A percentile compares a stretch with the other conserved stretches of the same genome.
Conservation (phyloP, 53 echinoderm and acorn worm species). For the Zoroaster sp. region DNA sequence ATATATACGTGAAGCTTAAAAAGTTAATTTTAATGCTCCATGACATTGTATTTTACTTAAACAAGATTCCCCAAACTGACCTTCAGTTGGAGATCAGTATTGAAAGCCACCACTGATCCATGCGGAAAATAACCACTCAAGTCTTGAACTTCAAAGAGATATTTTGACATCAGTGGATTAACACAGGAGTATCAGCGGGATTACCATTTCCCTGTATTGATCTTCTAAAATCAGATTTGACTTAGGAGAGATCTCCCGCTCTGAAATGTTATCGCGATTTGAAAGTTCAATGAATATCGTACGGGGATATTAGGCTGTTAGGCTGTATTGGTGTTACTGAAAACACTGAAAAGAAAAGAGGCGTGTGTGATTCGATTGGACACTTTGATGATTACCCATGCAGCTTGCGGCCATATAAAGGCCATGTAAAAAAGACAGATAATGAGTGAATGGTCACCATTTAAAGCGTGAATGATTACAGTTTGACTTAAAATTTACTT, state of each 20-base stretch:
- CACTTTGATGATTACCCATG: no score
- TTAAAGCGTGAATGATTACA: no score
- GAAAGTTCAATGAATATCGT: not conserved
- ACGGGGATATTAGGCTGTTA: not conserved
- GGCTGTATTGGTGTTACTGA: no score
- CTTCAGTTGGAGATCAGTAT: no score
- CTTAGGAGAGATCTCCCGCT: not conserved
- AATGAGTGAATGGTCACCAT: no score
- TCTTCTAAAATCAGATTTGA: not conserved
- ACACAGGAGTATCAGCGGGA: not conserved
- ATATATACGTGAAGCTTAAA: no score
- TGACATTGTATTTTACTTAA: no score
- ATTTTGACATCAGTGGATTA: not conserved
- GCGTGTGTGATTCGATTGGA: not conserved
- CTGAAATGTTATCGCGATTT: not conserved
- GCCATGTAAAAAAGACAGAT: no score
- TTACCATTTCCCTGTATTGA: not conserved
- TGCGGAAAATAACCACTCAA: not conserved
- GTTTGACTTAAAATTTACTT: no score
- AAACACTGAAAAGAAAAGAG: not conserved
- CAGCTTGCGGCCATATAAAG: no score
- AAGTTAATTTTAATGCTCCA: no score
- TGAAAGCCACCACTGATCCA: not conserved
- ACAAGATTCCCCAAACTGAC: no score
- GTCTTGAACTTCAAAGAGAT: not conserved